Evolutionary conservation across 2,797 vertebrate species (phyloP), one percentile per base, ranked within the genome.

Genomic region (Artibeus lituratus): DNA sequence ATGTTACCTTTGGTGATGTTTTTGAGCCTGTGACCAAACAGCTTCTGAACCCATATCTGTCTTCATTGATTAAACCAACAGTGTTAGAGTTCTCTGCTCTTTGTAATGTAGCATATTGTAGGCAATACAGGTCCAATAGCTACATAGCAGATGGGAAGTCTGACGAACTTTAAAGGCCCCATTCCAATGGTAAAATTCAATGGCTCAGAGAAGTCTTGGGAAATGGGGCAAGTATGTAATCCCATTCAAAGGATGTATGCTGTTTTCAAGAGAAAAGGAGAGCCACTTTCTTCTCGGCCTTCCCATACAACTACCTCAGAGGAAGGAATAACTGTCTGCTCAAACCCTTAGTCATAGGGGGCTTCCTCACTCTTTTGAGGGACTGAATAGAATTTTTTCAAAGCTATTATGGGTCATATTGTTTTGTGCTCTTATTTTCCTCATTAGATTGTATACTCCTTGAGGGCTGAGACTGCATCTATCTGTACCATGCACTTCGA

Each of bases 241-340:
- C 11, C 49, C 42, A 82, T 39, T 15, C 59, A 37, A 37, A 29
- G 7, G 21, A 88, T 82, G 81, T 22, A 49, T 24, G 62, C 49
- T 93, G 21, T 78, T 86, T 88, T 94, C 70, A 88, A 91, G 76
- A 87, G 35, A 26, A 92, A 85, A 85, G 29, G 10, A 94, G 14
- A 69, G 37, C 81, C 39, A 53, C 24, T 87, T 89, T 93, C 65
- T 94, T 95, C 65, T 82, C 7, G 11, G 16, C 7, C 44, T 96
- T 88, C 49, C 94, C 44, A 55, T 8, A 59, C 22, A 82, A 62
- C 35, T 94, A 77, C 59, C 91, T 88, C 16, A 19, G 26, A 95
- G 24, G 5, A 90, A 92, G 32, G 82, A 78, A 85, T 47, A 62
- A 69, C 42, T 82, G 24, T 73, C 65, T 81, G 10, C 26, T 72